Evolutionary conservation across 2,888 invertebrate species (phyloP).

Genomic region (Eustalomyia histrio): DNA sequence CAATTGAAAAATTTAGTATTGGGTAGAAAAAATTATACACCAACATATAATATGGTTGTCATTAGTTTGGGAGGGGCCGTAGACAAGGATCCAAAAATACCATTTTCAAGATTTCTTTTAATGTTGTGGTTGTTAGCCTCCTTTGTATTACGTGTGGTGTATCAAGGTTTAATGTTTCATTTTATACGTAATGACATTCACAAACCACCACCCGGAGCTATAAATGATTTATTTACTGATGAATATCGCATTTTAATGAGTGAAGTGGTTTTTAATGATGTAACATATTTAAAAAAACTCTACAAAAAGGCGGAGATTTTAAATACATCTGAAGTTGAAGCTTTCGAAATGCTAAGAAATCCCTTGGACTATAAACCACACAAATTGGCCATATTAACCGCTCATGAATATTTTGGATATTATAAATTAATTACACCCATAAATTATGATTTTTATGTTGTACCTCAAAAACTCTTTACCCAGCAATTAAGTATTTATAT

Average conservation of each 20-base stretch:
- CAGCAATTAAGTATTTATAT: slow-evolving; percentile 69
- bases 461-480: slow-evolving; percentile 66
- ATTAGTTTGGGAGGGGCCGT: slow-evolving; percentile 68
- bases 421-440: slow-evolving; percentile 58
- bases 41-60: slow-evolving; percentile 69
- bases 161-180: slow-evolving; percentile 69
- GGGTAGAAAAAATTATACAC: slow-evolving; percentile 63
- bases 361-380: neutral
- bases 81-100: slow-evolving; percentile 57
- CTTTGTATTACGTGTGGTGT: slow-evolving; percentile 69
- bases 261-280: slow-evolving; percentile 23
- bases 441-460: slow-evolving; percentile 58
- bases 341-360: slow-evolving; percentile 62
- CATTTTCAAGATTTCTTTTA: slow-evolving; percentile 70
- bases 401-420: slow-evolving; percentile 67
- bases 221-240: slow-evolving; percentile 53
- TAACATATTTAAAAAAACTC: slow-evolving; percentile 54
- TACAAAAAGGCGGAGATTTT: slow-evolving; percentile 51
- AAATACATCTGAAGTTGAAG: slow-evolving; percentile 61
- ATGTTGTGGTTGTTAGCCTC: slow-evolving; percentile 68
- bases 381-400: slow-evolving; percentile 66
- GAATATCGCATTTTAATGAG: slow-evolving; percentile 66
- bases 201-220: slow-evolving; percentile 60
- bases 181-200: slow-evolving; percentile 67
- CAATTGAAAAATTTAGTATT: slow-evolving; percentile 62